Evolutionary conservation across 2,797 vertebrate genomes (phyloP).

Genomic region (Gadopsis bispinosus): DNA sequence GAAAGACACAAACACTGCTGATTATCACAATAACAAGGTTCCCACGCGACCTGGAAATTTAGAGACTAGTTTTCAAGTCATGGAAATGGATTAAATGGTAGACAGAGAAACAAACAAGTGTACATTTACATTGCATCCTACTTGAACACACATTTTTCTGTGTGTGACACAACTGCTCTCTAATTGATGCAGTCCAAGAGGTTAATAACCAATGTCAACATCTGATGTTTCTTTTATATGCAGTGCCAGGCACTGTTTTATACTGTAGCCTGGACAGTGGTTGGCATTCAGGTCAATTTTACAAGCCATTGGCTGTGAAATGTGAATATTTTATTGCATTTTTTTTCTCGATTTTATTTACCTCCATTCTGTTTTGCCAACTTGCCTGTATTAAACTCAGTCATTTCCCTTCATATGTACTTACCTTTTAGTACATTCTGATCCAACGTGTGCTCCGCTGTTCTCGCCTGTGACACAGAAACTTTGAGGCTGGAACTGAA

Average conservation of each 20-base stretch:
- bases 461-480: neutral
- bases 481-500: conserved; percentile 6
- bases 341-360: neutral
- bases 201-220: neutral
- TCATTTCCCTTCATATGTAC: neutral
- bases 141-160: neutral
- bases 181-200: neutral
- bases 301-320: neutral
- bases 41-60: no score
- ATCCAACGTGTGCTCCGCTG: neutral
- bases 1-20: neutral
- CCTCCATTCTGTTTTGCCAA: neutral
- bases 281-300: neutral
- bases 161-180: neutral
- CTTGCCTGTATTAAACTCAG: neutral
- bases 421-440: neutral
- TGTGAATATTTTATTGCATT: neutral
- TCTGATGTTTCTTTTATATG: no score
- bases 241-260: no score
- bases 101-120: neutral
- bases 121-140: neutral
- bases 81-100: neutral
- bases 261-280: neutral
- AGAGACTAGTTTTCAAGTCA: no score
- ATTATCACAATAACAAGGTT: neutral